Base-by-base conservation (phyloP, 2,113 vertebrate species). In the Plecturocebus donacophilus region DNA sequence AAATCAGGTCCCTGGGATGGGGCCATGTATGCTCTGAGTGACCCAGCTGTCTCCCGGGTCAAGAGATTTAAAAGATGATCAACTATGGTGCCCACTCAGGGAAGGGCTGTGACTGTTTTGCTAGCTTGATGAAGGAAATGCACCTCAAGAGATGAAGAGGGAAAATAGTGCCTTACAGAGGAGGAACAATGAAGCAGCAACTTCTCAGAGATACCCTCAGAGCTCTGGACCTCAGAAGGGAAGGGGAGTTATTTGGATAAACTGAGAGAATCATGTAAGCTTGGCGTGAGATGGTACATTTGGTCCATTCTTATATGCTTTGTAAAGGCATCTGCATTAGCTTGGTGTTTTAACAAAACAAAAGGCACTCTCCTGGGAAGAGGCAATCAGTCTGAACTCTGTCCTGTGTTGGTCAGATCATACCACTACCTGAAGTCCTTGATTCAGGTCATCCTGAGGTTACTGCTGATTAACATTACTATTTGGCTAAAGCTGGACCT, bases 281-380 rank as follows among this genome's bases (percentile, higher is more conserved):
- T 20, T 66, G 45, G 14, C 1, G 2, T 6, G 25, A 21, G 13
- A 40, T 6, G 6, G 4, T 6, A 54, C 11, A 6, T 20, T 49
- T 6, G 6, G 3, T 6, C 52, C 11, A 6, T 17, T 49, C 8
- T 47, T 2, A 0, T 38, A 66, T 92, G 85, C n/a, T 10, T 45
- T 40, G 40, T 88, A 92, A 13, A 54, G 2, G 25, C 21, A 19
- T 56, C 20, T 35, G 11, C 6, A 20, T 20, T 38, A 71, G 3
- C 32, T 66, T 70, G 40, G 9, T 42, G 30, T 61, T 71, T 61
- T 40, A 54, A 56, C 10, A 19, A 32, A 49, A 66, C 0, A 54
- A 42, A 75, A 4, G 1, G 23, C 12, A 17, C 30, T 77, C 0
- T 52, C 49, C 32, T 47, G 66, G 68, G 76, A 68, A 20, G 20